Evolutionary conservation across 92 coral and sea anemone genomes (phyloP).

Genomic region (Actinernus sp.): DNA sequence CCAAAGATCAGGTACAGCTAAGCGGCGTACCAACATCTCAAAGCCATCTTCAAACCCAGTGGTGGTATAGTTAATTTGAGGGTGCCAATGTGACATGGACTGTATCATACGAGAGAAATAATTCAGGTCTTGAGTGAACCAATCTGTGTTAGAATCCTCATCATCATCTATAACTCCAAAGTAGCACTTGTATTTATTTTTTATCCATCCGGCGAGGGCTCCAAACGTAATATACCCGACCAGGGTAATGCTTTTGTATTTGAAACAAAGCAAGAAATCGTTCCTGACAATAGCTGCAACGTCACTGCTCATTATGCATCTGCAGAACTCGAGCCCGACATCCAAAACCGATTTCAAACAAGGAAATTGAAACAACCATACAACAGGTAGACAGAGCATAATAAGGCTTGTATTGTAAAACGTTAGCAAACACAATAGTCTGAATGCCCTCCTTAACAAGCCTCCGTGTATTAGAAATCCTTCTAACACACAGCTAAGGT

Average conservation of each 20-base stretch:
- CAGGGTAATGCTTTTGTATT: constrained; percentile 43
- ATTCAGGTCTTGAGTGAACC: constrained; percentile 93
- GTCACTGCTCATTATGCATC: constrained; percentile 84
- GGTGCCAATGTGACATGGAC: constrained; percentile 76
- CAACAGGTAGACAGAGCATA: constrained; percentile 77
- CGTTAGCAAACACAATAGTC: constrained; percentile 61
- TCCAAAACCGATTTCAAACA: constrained; percentile 71
- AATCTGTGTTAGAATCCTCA: constrained; percentile 65
- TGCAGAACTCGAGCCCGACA: constrained; percentile 67
- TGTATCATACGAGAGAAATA: constrained; percentile 76
- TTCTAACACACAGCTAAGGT: constrained; percentile 81
- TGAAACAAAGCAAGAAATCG: constrained; percentile 53
- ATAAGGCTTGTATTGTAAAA: constrained; percentile 89
- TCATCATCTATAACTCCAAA: constrained; percentile 61
- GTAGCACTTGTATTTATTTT: constrained; percentile 58
- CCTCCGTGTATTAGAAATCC: constrained; percentile 90
- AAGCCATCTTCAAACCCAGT: constrained; percentile 85
- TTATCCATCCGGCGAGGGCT: constrained; percentile 60
- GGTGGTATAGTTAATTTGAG: constrained; percentile 67
- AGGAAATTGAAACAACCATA: constrained; percentile 81
- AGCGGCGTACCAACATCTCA: constrained; percentile 88
- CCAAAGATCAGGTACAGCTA: constrained; percentile 98
- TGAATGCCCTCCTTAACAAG: constrained; percentile 77
- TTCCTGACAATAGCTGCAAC: constrained; percentile 73
- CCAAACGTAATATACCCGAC: constrained; percentile 81